Evolutionary conservation across 2,797 vertebrate genomes (phyloP).

Genomic region (Delichon dasypus): DNA sequence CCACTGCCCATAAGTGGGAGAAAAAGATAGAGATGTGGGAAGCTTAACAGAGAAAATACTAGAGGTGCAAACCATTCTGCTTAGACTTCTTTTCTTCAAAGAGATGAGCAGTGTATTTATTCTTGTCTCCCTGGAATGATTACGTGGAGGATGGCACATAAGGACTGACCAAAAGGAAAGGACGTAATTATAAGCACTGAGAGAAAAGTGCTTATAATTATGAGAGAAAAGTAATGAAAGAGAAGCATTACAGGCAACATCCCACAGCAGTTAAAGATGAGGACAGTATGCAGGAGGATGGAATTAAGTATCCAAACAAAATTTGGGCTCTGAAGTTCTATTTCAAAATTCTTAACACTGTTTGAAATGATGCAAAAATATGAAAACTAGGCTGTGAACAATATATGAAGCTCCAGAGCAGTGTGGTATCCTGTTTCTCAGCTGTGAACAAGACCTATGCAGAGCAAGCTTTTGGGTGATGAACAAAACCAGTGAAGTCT

Average conservation of each 20-base stretch:
- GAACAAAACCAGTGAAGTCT: not conserved
- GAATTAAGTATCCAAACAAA: not conserved
- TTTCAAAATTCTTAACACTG: not conserved
- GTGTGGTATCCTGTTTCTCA: not conserved
- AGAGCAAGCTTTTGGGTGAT: not conserved
- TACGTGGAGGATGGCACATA: fast-evolving
- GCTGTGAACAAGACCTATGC: not conserved
- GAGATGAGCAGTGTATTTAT: not conserved
- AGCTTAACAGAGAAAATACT: not conserved
- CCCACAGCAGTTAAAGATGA: not conserved
- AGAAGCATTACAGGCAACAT: not conserved
- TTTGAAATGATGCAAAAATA: not conserved
- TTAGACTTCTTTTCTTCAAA: not conserved
- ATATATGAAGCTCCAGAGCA: not conserved
- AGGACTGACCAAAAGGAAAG: not conserved
- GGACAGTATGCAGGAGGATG: not conserved
- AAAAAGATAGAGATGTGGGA: not conserved
- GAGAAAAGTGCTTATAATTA: not conserved
- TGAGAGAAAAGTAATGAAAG: not conserved
- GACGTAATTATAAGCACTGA: not conserved
- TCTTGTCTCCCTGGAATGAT: not conserved
- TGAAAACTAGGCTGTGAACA: not conserved
- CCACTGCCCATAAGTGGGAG: not conserved
- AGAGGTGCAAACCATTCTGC: not conserved
- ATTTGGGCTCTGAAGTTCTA: not conserved